These are phyloP conservation scores for Callaeas wilsoni DNA, from an alignment of 2,113 vertebrate genomes.

Conservation along the genomic window DNA sequence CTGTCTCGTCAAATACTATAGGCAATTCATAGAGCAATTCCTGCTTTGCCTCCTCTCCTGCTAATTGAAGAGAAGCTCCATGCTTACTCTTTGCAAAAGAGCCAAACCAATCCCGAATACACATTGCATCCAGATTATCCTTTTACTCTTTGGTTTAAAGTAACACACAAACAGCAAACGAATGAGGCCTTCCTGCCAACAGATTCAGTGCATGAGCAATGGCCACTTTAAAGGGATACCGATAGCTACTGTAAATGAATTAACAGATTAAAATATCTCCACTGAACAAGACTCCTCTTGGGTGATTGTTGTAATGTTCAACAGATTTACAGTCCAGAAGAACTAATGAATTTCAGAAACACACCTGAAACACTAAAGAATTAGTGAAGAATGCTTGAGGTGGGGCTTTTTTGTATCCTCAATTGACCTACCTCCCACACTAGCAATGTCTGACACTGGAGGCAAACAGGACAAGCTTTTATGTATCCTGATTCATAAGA, in stretches of 20 bases:
- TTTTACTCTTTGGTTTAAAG: conserved; percentile 10
- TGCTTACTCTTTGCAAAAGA: background rate
- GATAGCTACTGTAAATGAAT: background rate
- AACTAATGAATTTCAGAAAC: background rate
- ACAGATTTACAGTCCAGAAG: background rate
- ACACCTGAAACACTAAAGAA: background rate
- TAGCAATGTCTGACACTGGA: background rate
- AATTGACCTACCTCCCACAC: background rate
- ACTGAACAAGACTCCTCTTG: background rate
- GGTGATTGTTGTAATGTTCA: background rate
- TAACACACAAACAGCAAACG: background rate
- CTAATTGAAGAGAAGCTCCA: background rate
- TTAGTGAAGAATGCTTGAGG: background rate
- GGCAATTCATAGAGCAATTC: background rate
- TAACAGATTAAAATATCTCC: background rate
- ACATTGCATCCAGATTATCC: background rate
- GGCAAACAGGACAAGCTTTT: background rate
- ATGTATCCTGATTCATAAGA: conserved; percentile 1
- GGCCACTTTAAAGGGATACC: background rate
- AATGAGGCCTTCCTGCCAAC: background rate
- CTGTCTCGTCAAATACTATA: background rate
- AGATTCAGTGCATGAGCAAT: background rate
- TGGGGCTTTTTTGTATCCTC: fast-evolving
- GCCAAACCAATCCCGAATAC: background rate
- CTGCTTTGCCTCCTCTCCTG: background rate